Conservation (phyloP, 1,140 invertebrate species). For the Aphaenogaster rudis region DNA sequence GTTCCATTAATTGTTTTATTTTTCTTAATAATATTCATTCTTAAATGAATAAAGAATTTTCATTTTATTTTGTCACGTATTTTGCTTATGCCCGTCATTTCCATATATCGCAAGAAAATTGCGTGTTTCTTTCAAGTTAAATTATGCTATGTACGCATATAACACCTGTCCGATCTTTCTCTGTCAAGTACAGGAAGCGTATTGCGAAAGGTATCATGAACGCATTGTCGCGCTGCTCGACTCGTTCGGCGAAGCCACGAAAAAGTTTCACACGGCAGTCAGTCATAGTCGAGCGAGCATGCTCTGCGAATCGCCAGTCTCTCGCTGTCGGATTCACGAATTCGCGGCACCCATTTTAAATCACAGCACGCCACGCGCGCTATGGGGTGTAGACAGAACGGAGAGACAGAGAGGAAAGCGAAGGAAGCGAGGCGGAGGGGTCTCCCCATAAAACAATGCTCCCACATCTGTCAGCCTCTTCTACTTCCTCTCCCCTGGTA, state of each 20-base stretch:
- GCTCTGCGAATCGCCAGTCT: slow-evolving; percentile 60
- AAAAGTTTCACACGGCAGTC: slow-evolving; percentile 69
- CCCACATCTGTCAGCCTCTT: slow-evolving; percentile 88
- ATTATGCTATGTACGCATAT: background rate
- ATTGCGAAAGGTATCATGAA: slow-evolving; percentile 34
- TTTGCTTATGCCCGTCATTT: background rate
- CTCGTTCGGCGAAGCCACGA: slow-evolving; percentile 9
- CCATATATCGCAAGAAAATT: background rate
- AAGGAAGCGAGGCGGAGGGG: slow-evolving; percentile 70
- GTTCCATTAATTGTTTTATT: background rate
- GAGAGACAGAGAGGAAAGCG: slow-evolving; percentile 64
- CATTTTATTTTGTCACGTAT: background rate
- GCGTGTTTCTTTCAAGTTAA: background rate
- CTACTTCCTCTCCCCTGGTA: slow-evolving; percentile 81
- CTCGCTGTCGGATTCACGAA: slow-evolving; percentile 79
- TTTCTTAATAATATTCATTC: background rate
- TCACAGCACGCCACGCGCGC: slow-evolving; percentile 83
- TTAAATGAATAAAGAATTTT: background rate
- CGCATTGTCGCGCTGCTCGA: slow-evolving; percentile 47
- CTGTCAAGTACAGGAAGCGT: slow-evolving; percentile 30
- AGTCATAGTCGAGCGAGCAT: slow-evolving; percentile 50
- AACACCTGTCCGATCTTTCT: slow-evolving; percentile 44
- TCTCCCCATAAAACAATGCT: slow-evolving; percentile 87
- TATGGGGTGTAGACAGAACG: slow-evolving; percentile 74
- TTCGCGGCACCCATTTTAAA: slow-evolving; percentile 84